Evolutionary conservation across 2,113 vertebrate species (phyloP).

Genomic region (Trachemys scripta): DNA sequence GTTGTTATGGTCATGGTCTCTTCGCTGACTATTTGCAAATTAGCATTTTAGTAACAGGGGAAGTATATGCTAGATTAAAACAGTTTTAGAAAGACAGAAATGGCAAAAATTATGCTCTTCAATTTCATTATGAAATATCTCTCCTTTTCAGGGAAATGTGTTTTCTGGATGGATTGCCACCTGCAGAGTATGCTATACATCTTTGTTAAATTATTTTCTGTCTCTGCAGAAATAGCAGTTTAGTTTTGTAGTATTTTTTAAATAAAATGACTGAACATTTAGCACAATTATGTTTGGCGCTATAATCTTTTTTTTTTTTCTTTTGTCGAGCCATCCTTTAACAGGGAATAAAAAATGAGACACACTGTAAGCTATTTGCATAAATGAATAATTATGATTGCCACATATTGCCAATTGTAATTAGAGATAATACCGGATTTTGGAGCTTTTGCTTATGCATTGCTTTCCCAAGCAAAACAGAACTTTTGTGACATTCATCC

Average conservation of each 20-base stretch:
- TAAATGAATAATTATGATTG: conserved; percentile 78
- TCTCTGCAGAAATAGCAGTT: conserved; percentile 62
- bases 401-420: conserved; percentile 77
- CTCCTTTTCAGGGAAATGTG: conserved; percentile 54
- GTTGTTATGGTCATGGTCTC: conserved; percentile 3
- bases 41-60: conserved; percentile 43
- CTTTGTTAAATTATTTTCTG: conserved; percentile 67
- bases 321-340: conserved; percentile 69
- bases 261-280: conserved; percentile 65
- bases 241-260: conserved; percentile 65
- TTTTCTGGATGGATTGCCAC: conserved; percentile 66
- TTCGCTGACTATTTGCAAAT: conserved; percentile 48
- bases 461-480: conserved; percentile 63
- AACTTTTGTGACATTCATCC: conserved; percentile 51
- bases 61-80: conserved; percentile 57
- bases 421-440: conserved; percentile 72
- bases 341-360: conserved; percentile 76
- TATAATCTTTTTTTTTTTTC: conserved; percentile 49
- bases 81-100: conserved; percentile 1
- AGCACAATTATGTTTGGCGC: conserved; percentile 61
- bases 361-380: conserved; percentile 74
- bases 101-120: conserved; percentile 43
- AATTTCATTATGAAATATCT: conserved; percentile 27
- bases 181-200: conserved; percentile 53
- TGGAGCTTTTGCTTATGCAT: conserved; percentile 63